Evolutionary conservation across 2,888 invertebrate genomes (phyloP), one percentile per base, ranked within the genome.

Genomic region (Eudemis profundana): DNA sequence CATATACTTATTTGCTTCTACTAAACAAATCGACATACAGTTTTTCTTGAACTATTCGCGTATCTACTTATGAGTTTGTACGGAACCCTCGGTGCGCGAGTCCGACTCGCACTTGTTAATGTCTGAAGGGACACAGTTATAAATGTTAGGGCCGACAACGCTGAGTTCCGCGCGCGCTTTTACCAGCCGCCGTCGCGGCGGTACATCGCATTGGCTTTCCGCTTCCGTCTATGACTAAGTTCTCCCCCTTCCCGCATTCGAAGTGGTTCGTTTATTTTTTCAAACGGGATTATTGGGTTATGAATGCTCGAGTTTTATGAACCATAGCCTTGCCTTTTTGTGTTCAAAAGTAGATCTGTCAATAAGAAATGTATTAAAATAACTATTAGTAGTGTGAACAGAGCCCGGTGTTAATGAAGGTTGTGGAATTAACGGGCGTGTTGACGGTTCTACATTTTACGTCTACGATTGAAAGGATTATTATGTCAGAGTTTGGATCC

Each of bases 201-300:
- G n/a, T n/a, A n/a, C n/a, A n/a, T n/a, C n/a, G n/a, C n/a, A n/a
- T n/a, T n/a, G n/a, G 2, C 10, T 40, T 54, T 12, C 36, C 61
- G 61, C 61, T 19, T 17, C 47, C 5, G 27, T 36, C 36, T 15
- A 5, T 60, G 15, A 65, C 65, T 21, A 33, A 27, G 27, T 3
- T 12, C 29, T 2, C 12, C 10, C 10, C 40, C 60, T 47, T 27
- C 38, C 12, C 69, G 74, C 72, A 69, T 71, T 67, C 59, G 68
- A 66, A 70, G 74, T 73, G 75, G 78, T 74, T 78, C 68, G 77
- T 82, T 84, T 83, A 80, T 85, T 85, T 75, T 85, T 83, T 78
- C 69, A 79, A 82, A 81, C 78, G 82, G 87, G 86, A 88, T 87
- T 87, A 87, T 85, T 82, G 79, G 77, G 78, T 80, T 85, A 84